Evolutionary conservation across 2,888 invertebrate genomes (phyloP).

Genomic region (Steinernema carpocapsae): DNA sequence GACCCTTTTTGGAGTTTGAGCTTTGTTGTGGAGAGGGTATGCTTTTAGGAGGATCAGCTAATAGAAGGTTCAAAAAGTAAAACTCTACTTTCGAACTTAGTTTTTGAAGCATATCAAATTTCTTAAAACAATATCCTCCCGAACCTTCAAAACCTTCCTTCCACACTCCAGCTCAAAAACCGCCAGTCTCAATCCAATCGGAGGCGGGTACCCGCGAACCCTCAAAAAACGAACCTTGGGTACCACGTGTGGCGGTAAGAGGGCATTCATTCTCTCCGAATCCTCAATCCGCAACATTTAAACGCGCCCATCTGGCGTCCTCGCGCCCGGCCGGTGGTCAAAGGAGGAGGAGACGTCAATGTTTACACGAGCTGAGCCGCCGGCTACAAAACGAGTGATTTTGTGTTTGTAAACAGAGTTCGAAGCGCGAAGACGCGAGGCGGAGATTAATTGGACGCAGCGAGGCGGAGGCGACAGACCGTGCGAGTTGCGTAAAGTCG

Average conservation of each 20-base stretch:
- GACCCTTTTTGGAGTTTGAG: no score
- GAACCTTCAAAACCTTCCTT: no score
- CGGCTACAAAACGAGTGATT: conserved; percentile 31
- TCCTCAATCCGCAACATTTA: conserved; percentile 2
- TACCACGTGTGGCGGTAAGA: not conserved
- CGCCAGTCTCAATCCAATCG: no score
- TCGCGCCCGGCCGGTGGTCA: not conserved
- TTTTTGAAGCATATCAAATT: no score
- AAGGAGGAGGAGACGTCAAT: conserved; percentile 13
- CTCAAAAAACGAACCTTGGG: no score
- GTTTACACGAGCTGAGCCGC: conserved; percentile 29
- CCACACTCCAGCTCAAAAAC: no score
- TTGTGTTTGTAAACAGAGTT: conserved; percentile 27
- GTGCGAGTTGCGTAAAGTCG: conserved; percentile 17
- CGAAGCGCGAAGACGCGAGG: not conserved
- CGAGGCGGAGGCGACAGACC: conserved; percentile 14
- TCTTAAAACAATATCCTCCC: no score
- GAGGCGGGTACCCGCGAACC: no score
- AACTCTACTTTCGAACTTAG: no score
- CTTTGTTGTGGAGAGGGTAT: no score
- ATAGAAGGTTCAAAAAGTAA: no score
- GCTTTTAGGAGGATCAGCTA: no score
- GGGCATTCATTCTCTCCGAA: conserved; percentile 2
- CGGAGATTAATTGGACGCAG: conserved; percentile 28
- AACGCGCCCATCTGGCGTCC: conserved; percentile 10